Evolutionary conservation across 1,140 invertebrate species (phyloP).

Genomic region (Drosophila arawakana): DNA sequence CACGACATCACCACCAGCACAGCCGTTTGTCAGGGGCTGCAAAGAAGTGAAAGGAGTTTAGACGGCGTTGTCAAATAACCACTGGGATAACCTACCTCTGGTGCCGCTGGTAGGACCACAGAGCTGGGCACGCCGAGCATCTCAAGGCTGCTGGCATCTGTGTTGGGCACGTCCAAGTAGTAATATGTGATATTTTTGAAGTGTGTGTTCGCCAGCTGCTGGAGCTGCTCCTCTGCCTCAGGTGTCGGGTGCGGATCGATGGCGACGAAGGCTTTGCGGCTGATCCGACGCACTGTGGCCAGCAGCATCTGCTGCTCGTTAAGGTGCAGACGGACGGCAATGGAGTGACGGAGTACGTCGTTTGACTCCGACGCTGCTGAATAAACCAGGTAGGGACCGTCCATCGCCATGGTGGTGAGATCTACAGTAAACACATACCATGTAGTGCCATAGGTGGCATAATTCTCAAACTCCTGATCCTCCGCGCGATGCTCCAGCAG

Average conservation of each 20-base stretch:
- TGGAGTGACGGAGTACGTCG: slow-evolving; percentile 87
- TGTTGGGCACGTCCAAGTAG: slow-evolving; percentile 87
- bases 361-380: slow-evolving; percentile 87
- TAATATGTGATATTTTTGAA: slow-evolving; percentile 87
- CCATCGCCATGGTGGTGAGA: slow-evolving; percentile 87
- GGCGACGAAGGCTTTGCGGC: slow-evolving; percentile 71
- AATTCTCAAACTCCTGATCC: slow-evolving; percentile 88
- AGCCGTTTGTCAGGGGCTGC: slow-evolving; percentile 33
- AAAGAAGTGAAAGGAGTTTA: slow-evolving; percentile 18
- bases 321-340: slow-evolving; percentile 83
- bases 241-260: slow-evolving; percentile 65
- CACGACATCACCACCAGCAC: slow-evolving; percentile 67
- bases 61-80: slow-evolving; percentile 17
- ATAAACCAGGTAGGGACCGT: slow-evolving; percentile 87
- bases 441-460: slow-evolving; percentile 88
- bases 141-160: slow-evolving; percentile 86
- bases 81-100: slow-evolving; percentile 26
- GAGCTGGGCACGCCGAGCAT: slow-evolving; percentile 86
- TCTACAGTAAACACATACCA: slow-evolving; percentile 89
- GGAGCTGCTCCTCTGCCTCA: slow-evolving; percentile 67
- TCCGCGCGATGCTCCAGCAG: slow-evolving; percentile 89
- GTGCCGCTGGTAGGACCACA: slow-evolving; percentile 57
- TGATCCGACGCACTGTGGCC: slow-evolving; percentile 77
- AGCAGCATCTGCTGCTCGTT: slow-evolving; percentile 71
- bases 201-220: slow-evolving; percentile 66